phyloP scores from a whole-genome alignment of 2,888 invertebrate genomes.

The Ectemnius lituratus region DNA sequence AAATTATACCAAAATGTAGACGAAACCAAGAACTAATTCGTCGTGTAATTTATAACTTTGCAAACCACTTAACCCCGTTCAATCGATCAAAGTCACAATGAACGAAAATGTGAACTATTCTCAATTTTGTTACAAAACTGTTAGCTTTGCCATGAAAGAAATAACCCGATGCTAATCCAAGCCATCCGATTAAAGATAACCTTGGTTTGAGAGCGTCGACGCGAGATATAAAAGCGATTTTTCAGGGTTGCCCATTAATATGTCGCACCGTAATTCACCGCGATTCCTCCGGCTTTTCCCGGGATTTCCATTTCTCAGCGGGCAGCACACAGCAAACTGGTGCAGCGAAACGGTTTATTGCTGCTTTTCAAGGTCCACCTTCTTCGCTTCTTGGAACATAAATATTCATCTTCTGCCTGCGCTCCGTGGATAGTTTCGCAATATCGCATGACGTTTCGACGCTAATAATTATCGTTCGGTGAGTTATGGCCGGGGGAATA shows the following conservation, averaged over 20 bases:
- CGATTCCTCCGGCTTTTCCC: conserved; percentile 23
- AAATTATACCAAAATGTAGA: no score
- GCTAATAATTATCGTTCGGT: conserved; percentile 39
- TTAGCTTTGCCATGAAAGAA: no score
- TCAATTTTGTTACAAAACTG: no score
- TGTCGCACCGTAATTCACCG: conserved; percentile 15
- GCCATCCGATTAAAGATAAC: no score
- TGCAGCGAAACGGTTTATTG: conserved; percentile 58
- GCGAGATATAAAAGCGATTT: no score
- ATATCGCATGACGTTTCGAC: conserved; percentile 38
- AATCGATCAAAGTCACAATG: no score
- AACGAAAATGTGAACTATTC: no score
- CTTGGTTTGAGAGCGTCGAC: no score
- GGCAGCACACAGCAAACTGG: conserved; percentile 53
- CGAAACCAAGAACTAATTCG: no score
- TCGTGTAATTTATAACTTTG: no score
- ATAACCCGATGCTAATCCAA: no score
- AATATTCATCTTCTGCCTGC: conserved; percentile 58
- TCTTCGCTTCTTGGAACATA: conserved; percentile 49
- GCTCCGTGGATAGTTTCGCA: conserved; percentile 47
- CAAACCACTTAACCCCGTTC: no score
- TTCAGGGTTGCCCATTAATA: conserved; percentile 8
- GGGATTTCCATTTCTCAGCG: conserved; percentile 31
- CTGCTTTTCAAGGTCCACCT: conserved; percentile 50
- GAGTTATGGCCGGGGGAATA: conserved; percentile 5